Percentiles rank a stretch among this genome's conserved stretches.
Conservation (phyloP, 2,888 invertebrate species). For the Dasypolia templi region DNA sequence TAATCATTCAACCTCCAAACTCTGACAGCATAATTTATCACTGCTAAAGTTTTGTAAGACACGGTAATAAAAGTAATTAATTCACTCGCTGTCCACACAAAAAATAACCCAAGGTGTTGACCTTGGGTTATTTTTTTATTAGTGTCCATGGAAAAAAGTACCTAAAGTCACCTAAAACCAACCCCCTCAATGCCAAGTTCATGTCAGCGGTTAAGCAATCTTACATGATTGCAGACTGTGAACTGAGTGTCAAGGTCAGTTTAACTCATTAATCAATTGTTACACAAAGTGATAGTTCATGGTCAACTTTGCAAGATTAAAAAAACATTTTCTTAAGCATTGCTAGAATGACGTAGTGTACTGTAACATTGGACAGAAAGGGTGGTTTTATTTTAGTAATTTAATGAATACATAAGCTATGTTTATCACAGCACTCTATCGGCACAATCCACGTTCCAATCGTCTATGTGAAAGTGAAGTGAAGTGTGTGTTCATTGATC, state of each 20-base stretch:
- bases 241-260: slow-evolving; percentile 38
- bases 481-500: neutral
- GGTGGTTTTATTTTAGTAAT: neutral
- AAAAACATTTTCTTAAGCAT: slow-evolving; percentile 20
- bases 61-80: slow-evolving; percentile 42
- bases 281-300: slow-evolving; percentile 26
- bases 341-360: neutral
- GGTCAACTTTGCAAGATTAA: slow-evolving; percentile 38
- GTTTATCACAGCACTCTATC: neutral
- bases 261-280: slow-evolving; percentile 48
- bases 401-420: too few relatives aligned
- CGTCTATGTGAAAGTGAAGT: neutral
- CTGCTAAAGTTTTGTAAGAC: slow-evolving; percentile 19
- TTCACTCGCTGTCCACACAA: neutral
- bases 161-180: slow-evolving; percentile 26
- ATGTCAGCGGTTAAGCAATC: slow-evolving; percentile 32
- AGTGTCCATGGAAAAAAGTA: neutral
- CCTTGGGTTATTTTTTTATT: too few relatives aligned
- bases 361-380: neutral
- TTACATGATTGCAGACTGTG: slow-evolving; percentile 46
- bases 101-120: slow-evolving; percentile 13
- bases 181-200: slow-evolving; percentile 9
- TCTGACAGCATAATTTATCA: slow-evolving; percentile 12
- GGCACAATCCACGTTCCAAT: neutral
- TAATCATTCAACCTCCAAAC: slow-evolving; percentile 4